These are phyloP conservation scores for Agrochola litura DNA, from an alignment of 2,888 invertebrate genomes.

Conservation along the genomic window DNA sequence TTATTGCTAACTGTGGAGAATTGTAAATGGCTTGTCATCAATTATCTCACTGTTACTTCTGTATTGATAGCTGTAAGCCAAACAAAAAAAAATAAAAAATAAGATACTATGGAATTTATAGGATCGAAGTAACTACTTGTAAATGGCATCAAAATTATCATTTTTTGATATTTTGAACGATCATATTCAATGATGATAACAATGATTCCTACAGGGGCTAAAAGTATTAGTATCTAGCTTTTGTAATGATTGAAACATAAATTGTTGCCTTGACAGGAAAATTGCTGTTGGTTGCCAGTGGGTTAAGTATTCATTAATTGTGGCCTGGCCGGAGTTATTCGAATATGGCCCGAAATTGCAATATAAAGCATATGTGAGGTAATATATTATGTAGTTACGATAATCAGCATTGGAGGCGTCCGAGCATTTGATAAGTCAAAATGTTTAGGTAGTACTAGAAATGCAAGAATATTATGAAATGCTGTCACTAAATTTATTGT, in stretches of 20 bases:
- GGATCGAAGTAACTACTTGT: too few species aligned
- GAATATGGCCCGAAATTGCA: background rate
- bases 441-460: background rate
- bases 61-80: too few species aligned
- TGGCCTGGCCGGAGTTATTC: background rate
- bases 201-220: background rate
- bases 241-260: background rate
- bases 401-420: background rate
- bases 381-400: background rate
- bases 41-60: too few species aligned
- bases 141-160: too few species aligned
- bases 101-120: background rate
- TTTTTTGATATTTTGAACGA: too few species aligned
- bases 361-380: background rate
- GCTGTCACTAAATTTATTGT: background rate
- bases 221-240: background rate
- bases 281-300: background rate
- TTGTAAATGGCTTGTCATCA: too few species aligned
- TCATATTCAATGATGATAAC: background rate
- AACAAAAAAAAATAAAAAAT: too few species aligned
- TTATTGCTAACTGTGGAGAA: too few species aligned
- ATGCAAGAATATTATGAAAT: slow-evolving; percentile 6
- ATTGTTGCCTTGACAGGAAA: background rate
- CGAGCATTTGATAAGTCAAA: background rate
- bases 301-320: background rate